These are phyloP conservation scores for Chlamydotis undulata DNA, from an alignment of 2,113 vertebrate species.

Conservation along the genomic window DNA sequence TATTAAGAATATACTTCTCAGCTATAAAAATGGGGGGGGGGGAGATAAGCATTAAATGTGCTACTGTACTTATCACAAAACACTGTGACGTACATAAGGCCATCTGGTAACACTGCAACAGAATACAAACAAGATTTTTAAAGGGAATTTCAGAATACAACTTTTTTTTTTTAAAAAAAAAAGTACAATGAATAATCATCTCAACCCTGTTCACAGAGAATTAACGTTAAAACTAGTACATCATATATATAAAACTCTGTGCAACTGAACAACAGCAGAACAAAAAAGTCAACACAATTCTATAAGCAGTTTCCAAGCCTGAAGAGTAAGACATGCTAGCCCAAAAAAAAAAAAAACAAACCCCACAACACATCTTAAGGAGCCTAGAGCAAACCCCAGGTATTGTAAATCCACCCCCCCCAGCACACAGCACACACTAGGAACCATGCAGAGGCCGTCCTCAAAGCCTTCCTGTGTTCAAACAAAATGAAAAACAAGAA, in stretches of 20 bases:
- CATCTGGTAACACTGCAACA: constrained; percentile 72
- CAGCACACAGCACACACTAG: constrained; percentile 29
- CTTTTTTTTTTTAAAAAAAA: neutral
- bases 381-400: constrained; percentile 42
- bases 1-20: constrained; percentile 37
- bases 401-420: neutral
- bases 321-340: constrained; percentile 45
- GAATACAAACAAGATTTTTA: constrained; percentile 47
- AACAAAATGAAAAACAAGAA: neutral
- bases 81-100: constrained; percentile 70
- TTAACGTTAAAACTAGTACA: neutral
- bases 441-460: constrained; percentile 36
- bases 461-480: neutral
- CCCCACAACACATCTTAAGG: neutral
- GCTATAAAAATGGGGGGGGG: constrained; percentile 5
- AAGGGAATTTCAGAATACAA: constrained; percentile 32
- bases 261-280: constrained; percentile 62
- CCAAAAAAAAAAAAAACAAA: neutral
- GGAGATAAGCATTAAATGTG: constrained; percentile 39
- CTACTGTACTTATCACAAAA: constrained; percentile 65
- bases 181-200: constrained; percentile 20
- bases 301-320: constrained; percentile 56
- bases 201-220: constrained; percentile 52
- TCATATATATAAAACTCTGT: constrained; percentile 51
- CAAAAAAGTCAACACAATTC: constrained; percentile 31